Conservation (phyloP, 2,888 invertebrate species). For the Malachius bipustulatus region DNA sequence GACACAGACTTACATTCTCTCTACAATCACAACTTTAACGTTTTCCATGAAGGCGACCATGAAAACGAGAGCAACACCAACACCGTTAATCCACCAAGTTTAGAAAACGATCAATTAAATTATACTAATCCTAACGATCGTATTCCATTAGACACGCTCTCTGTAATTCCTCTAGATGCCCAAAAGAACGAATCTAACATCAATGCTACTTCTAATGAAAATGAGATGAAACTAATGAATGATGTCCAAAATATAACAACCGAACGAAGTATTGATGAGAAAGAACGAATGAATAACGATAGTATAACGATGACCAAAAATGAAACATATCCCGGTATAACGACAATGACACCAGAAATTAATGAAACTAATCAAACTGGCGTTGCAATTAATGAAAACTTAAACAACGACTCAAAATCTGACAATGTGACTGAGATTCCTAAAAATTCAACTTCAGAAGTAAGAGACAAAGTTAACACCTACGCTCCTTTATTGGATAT, state of each 20-base stretch:
- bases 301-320: neutral
- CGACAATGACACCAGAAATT: neutral
- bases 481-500: constrained; percentile 25
- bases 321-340: neutral
- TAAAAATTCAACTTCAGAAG: neutral
- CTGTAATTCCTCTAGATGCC: constrained; percentile 20
- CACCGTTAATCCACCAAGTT: constrained; percentile 34
- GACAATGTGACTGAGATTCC: neutral
- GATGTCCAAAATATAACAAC: constrained; percentile 5
- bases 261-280: neutral
- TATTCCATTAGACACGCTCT: constrained; percentile 23
- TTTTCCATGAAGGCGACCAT: constrained; percentile 7
- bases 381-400: neutral
- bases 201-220: neutral
- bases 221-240: neutral
- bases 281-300: neutral
- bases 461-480: neutral
- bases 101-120: constrained; percentile 42
- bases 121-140: constrained; percentile 40
- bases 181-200: constrained; percentile 21
- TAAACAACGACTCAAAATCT: neutral
- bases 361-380: too few relatives aligned
- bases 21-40: constrained; percentile 14
- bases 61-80: constrained; percentile 24
- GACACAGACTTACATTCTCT: constrained; percentile 35